Evolutionary conservation across 1,140 invertebrate species (phyloP), one percentile per base, ranked within the genome.

Genomic region (Saccostrea echinata): DNA sequence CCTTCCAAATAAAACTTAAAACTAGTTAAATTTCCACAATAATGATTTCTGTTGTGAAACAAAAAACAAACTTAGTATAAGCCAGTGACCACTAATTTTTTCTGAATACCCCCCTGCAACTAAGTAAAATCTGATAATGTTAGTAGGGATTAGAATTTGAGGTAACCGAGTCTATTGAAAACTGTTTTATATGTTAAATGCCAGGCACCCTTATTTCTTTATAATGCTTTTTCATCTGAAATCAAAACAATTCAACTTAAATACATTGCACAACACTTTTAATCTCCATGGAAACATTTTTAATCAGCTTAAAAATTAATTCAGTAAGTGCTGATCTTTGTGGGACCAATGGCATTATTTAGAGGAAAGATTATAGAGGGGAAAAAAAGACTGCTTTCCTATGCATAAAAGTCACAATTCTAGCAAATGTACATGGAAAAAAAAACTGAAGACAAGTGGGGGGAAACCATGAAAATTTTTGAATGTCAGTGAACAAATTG

Each of bases 231-330:
- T 27, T 30, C 68, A 76, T 76, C 68, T 76, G 68, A 76, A 76
- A 76, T 76, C 68, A 27, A 76, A 76, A 76, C 68, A 76, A 76
- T 76, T 76, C 27, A 76, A 76, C 27, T 27, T 76, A 12, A 76
- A 30, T 33, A 76, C 68, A 76, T 76, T 76, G 68, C 68, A 76
- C 68, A 76, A 76, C 68, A 76, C 68, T 76, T 76, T 76, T 76
- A 76, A 76, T 76, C 68, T 76, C 68, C 68, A 27, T 76, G 68
- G 68, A 33, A 76, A 76, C 68, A 30, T 27, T 76, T 76, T 76
- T 76, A 76, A 76, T 76, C 68, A 76, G 68, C 68, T 76, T 76
- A 76, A 30, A 43, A 76, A 33, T 76, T 30, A 76, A 76, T 76
- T 76, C 68, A 76, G 13, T 30, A 33, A 76, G 68, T 30, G 24